Conservation (phyloP, 2,113 vertebrate genomes). For the Entomyzon cyanotis region DNA sequence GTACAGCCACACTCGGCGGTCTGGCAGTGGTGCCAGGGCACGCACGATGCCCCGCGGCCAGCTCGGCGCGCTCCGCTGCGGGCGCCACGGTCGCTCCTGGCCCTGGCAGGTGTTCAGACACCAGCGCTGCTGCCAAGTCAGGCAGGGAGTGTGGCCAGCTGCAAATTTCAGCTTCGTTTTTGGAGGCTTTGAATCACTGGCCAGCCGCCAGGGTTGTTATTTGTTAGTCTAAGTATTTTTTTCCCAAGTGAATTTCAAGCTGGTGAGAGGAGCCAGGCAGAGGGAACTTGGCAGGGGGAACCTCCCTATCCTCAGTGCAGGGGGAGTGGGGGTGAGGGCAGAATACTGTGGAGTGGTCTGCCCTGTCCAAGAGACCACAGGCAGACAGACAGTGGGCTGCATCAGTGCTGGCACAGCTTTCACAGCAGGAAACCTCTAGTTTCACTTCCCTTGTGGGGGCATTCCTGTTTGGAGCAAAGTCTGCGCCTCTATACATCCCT, state of each 20-base stretch:
- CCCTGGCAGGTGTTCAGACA: conserved; percentile 40
- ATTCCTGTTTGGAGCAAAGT: neutral
- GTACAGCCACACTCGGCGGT: neutral
- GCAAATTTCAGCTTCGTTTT: conserved; percentile 25
- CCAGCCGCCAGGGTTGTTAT: conserved; percentile 5
- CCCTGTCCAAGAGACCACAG: neutral
- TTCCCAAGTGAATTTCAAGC: conserved; percentile 54
- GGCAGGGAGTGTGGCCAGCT: conserved; percentile 48
- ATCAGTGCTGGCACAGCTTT: neutral
- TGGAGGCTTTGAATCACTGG: conserved; percentile 55
- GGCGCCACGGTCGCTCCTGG: neutral
- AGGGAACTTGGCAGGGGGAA: neutral
- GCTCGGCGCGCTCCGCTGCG: neutral
- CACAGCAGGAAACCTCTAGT: neutral
- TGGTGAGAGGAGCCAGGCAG: neutral
- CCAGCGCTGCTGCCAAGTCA: neutral
- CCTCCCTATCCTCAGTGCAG: rapidly evolving
- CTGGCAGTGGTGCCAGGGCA: neutral
- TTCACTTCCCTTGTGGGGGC: neutral
- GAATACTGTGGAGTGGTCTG: rapidly evolving
- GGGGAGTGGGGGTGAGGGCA: neutral
- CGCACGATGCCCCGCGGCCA: neutral
- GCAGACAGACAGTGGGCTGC: neutral
- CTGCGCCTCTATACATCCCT: neutral
- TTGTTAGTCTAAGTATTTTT: conserved; percentile 31